Evolutionary conservation across 2,797 vertebrate genomes (phyloP).

Genomic region (Setipinna tenuifilis): DNA sequence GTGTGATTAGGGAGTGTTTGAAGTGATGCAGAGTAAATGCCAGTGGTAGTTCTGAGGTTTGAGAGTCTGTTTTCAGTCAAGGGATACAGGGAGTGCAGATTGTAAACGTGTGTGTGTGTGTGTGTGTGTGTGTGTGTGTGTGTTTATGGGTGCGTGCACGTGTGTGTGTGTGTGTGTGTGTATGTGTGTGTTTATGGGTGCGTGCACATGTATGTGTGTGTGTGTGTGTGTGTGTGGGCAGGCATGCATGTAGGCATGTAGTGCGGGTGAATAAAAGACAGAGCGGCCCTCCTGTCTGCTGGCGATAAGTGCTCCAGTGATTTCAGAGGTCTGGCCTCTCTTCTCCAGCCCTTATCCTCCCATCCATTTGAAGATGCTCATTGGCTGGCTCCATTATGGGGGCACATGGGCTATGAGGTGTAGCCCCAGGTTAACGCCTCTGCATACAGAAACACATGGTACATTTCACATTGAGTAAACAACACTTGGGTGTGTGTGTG

Average conservation of each 20-base stretch:
- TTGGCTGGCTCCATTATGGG: slow-evolving; percentile 40
- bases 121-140: neutral
- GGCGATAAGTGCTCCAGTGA: slow-evolving; percentile 38
- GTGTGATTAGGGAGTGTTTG: slow-evolving; percentile 13
- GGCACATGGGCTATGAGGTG: slow-evolving; percentile 58
- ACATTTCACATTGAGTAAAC: neutral
- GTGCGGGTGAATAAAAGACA: neutral
- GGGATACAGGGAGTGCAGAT: neutral
- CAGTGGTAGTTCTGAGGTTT: slow-evolving; percentile 22
- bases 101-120: neutral
- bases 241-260: neutral
- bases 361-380: slow-evolving; percentile 55
- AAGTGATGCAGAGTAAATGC: slow-evolving; percentile 23
- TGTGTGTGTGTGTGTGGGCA: neutral
- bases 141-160: neutral
- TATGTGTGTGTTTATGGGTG: neutral
- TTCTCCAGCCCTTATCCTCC: slow-evolving; percentile 56
- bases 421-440: slow-evolving; percentile 66
- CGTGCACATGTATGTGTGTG: neutral
- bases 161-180: neutral
- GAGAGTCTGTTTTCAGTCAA: slow-evolving; percentile 22
- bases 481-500: too few relatives aligned
- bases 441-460: slow-evolving; percentile 43
- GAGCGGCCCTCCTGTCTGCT: slow-evolving; percentile 41
- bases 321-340: slow-evolving; percentile 48